Base-by-base conservation (phyloP, 2,113 vertebrate species). In the Nibea coibor region DNA sequence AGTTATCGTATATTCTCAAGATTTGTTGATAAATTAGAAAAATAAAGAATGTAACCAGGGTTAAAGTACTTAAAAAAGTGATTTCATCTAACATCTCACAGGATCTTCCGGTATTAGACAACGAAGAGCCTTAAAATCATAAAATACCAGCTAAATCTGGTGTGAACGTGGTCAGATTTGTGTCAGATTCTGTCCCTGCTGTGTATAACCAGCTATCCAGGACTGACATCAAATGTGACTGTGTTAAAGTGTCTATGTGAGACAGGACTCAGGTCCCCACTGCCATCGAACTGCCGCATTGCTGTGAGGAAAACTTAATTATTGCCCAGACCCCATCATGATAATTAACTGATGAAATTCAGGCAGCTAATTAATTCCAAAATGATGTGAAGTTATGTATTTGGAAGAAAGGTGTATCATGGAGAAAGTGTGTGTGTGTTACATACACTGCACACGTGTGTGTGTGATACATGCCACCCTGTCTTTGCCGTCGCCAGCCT, bases 351-450 rank as follows among this genome's bases (percentile, higher is more conserved):
- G 84, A 89, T 79, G 78, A 86, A 68, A 79, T 43, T 54, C 72
- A 69, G 81, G 81, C 73, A 22, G 72, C 79, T 87, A 86, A 91
- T 91, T 88, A 87, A 89, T 91, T 87, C 76, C 58, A 75, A 84
- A 82, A 65, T 35, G 35, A 70, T 77, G 39, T 24, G 31, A 89
- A 78, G 83, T 71, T 78, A 1, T 39, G 20, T 35, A 39, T 79
- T 86, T n/a, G 67, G 59, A 70, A 72, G 63, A 79, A 79, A 67
- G 63, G 76, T 80, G 83, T 83, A 50, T 88, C 71, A 48, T 53
- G 0, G 19, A 69, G 78, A 72, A 56, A n/a, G 66, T 47, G 45
- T 75, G 74, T 45, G 59, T 78, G 35, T 54, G 47, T 39, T 28
- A 58, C 35, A 9, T 61, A 68, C 47, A n/a, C 19, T 14, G 24